Evolutionary conservation across 2,113 vertebrate species (phyloP).

Genomic region (Pycnonotus jocosus): DNA sequence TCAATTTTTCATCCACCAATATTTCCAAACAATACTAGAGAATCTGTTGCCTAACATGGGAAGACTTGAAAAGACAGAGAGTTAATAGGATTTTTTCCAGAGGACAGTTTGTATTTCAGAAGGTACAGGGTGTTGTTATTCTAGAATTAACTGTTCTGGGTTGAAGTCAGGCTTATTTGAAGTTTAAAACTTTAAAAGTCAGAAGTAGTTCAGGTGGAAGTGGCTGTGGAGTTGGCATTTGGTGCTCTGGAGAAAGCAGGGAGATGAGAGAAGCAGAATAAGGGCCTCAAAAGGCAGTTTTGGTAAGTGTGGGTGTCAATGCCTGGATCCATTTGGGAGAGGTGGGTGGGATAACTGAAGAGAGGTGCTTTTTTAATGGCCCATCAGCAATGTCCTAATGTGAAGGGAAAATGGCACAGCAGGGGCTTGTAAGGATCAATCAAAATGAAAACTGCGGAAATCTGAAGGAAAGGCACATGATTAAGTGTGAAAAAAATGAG

Average conservation of each 20-base stretch:
- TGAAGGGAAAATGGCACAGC: background rate
- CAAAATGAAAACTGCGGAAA: background rate
- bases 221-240: background rate
- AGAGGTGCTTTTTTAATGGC: background rate
- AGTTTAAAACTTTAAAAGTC: background rate
- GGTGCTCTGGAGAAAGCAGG: background rate
- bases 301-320: background rate
- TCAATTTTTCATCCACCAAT: background rate
- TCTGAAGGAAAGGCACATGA: background rate
- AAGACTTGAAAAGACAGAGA: background rate
- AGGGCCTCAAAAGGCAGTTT: background rate
- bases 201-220: background rate
- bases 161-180: background rate
- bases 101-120: background rate
- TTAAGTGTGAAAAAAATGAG: constrained; percentile 40
- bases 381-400: background rate
- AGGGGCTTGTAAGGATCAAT: background rate
- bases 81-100: background rate
- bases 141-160: background rate
- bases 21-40: background rate
- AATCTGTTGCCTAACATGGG: background rate
- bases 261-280: background rate
- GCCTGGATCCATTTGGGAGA: background rate
- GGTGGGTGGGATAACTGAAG: background rate
- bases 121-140: background rate